Evolutionary conservation across 2,888 invertebrate species (phyloP).

Genomic region (Lasioglossum morio): DNA sequence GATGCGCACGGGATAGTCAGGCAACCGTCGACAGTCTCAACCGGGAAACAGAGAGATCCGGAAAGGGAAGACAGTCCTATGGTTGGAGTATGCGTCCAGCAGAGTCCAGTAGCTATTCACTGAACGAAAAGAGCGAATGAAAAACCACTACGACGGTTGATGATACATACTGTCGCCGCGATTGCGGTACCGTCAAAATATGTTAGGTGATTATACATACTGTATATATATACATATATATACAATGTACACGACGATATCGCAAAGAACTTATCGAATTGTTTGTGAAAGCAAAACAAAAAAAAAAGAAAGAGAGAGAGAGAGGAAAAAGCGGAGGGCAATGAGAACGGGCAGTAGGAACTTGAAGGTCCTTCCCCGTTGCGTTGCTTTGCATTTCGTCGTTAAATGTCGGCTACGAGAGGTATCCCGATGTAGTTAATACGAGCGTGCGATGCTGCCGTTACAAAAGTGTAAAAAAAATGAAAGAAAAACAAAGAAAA

Average conservation of each 20-base stretch:
- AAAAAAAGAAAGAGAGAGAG: constrained; percentile 29
- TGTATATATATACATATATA: constrained; percentile 45
- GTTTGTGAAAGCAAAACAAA: constrained; percentile 49
- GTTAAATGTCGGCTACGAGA: constrained; percentile 27
- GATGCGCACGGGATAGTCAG: constrained; percentile 80
- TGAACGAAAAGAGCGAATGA: constrained; percentile 79
- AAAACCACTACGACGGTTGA: constrained; percentile 51
- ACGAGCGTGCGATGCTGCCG: constrained; percentile 3
- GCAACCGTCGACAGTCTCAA: constrained; percentile 79
- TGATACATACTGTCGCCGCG: constrained; percentile 58
- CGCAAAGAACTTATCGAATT: constrained; percentile 52
- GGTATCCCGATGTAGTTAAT: constrained; percentile 16
- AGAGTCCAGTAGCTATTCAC: constrained; percentile 97
- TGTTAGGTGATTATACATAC: constrained; percentile 62
- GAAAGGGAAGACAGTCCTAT: constrained; percentile 91
- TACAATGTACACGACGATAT: constrained; percentile 50
- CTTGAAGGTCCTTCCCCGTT: constrained; percentile 60
- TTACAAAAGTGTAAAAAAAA: neutral
- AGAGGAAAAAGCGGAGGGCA: constrained; percentile 31
- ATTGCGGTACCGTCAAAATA: constrained; percentile 59
- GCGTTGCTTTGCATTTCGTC: constrained; percentile 60
- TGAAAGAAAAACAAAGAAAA: neutral
- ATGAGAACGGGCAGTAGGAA: constrained; percentile 56
- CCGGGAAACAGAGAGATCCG: constrained; percentile 81
- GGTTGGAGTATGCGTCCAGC: constrained; percentile 95